Conservation (phyloP, 2,797 vertebrate species). For the Artibeus lituratus region DNA sequence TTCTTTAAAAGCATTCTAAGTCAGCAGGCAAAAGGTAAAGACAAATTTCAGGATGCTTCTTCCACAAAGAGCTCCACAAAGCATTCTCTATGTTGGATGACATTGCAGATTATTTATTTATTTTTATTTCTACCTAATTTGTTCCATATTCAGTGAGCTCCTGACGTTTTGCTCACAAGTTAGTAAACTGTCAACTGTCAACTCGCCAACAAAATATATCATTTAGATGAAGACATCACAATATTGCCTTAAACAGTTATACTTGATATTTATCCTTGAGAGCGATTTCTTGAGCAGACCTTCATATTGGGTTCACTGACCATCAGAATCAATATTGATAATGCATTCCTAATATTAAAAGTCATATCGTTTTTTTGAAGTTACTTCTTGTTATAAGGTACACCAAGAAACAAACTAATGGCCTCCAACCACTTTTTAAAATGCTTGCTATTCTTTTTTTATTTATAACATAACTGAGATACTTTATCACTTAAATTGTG, state of each 20-base stretch:
- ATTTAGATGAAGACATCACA: not conserved
- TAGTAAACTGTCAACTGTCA: not conserved
- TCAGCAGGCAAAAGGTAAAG: not conserved
- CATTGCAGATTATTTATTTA: not conserved
- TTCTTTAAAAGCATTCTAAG: not conserved
- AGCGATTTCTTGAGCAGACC: not conserved
- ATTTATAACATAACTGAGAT: slow-evolving; percentile 40
- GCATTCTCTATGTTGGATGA: not conserved
- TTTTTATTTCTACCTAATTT: not conserved
- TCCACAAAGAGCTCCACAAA: not conserved
- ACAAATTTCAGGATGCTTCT: not conserved
- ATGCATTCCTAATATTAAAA: not conserved
- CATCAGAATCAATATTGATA: not conserved
- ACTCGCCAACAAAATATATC: not conserved
- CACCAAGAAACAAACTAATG: not conserved
- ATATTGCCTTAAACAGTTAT: not conserved
- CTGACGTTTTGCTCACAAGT: not conserved
- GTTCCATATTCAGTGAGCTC: not conserved
- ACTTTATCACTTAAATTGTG: slow-evolving; percentile 63
- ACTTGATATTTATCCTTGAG: not conserved
- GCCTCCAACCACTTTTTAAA: not conserved
- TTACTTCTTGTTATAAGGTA: not conserved
- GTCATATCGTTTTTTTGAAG: not conserved
- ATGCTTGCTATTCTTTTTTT: slow-evolving; percentile 40
- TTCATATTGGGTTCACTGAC: not conserved